Percentiles rank a stretch among this genome's conserved stretches.
phyloP scores from a whole-genome alignment of 2,888 invertebrate species.

The Rhamnusium bicolor region DNA sequence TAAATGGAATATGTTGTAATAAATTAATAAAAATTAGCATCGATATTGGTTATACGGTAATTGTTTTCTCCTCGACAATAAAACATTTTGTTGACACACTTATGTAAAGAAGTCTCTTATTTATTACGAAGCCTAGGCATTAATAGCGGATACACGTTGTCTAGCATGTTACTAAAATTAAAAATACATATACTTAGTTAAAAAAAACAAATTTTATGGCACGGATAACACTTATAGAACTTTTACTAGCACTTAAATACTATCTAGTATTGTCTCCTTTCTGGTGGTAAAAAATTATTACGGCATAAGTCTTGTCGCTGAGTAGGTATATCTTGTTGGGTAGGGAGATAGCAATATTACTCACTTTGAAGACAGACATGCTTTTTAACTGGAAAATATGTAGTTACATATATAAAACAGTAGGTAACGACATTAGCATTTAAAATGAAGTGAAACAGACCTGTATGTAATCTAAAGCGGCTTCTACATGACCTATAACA shows the following conservation, averaged over 20 bases:
- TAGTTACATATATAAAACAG: not conserved
- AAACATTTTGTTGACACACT: constrained; percentile 27
- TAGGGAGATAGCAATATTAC: not conserved
- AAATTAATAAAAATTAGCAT: not conserved
- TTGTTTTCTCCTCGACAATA: constrained; percentile 1
- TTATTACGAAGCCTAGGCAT: constrained; percentile 17
- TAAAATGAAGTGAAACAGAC: not conserved
- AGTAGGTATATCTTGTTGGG: not conserved
- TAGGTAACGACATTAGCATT: not conserved
- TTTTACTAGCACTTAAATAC: constrained; percentile 31
- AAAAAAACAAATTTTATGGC: constrained; percentile 11
- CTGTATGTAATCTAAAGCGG: too few species aligned
- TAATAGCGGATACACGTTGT: constrained; percentile 28
- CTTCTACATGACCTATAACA: too few species aligned
- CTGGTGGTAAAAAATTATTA: not conserved
- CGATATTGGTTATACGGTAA: not conserved
- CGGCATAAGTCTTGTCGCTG: not conserved
- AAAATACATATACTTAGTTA: constrained; percentile 6
- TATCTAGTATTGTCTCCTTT: not conserved
- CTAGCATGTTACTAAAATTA: constrained; percentile 20
- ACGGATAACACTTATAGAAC: not conserved
- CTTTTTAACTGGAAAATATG: not conserved
- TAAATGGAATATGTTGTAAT: too few species aligned
- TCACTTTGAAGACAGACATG: not conserved
- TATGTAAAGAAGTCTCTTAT: constrained; percentile 7